Evolutionary conservation across 1,140 invertebrate species (phyloP).

Genomic region (Drosophila neocordata): DNA sequence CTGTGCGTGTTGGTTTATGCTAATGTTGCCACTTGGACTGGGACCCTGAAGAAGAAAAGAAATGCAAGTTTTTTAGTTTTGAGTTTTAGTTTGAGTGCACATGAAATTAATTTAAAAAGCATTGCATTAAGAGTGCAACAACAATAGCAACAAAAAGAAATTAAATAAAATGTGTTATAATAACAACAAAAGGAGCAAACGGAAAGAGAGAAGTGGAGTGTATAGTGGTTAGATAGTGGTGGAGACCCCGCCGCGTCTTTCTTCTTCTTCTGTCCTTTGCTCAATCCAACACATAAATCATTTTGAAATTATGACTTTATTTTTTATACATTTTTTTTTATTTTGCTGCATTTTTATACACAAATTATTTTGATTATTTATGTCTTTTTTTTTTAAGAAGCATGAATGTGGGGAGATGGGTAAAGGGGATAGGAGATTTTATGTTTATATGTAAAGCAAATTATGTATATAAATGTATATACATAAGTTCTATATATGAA

Average conservation of each 20-base stretch:
- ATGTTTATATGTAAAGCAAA: neutral
- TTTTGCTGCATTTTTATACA: slow-evolving; percentile 69
- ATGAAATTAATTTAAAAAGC: slow-evolving; percentile 74
- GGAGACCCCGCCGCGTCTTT: slow-evolving; percentile 24
- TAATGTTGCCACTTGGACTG: slow-evolving; percentile 55
- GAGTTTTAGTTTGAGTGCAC: slow-evolving; percentile 31
- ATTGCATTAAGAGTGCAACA: slow-evolving; percentile 63
- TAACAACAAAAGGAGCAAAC: slow-evolving; percentile 30
- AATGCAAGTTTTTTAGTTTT: slow-evolving; percentile 35
- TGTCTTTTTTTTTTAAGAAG: slow-evolving; percentile 27
- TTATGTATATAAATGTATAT: neutral
- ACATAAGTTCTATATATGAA: neutral
- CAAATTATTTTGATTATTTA: slow-evolving; percentile 69
- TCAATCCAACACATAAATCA: slow-evolving; percentile 80
- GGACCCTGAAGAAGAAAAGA: slow-evolving; percentile 11
- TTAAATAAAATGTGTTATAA: slow-evolving; percentile 72
- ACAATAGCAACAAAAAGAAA: slow-evolving; percentile 64
- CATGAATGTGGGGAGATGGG: neutral
- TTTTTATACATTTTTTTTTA: slow-evolving; percentile 45
- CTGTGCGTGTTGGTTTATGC: slow-evolving; percentile 72
- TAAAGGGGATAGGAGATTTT: slow-evolving; percentile 1
- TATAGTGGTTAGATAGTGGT: slow-evolving; percentile 26
- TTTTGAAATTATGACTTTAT: slow-evolving; percentile 80
- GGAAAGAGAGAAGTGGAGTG: neutral
- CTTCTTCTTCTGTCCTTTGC: slow-evolving; percentile 38